These are phyloP conservation scores for Dipodomys stephensi DNA, from an alignment of 2,113 vertebrate species.

Conservation along the genomic window DNA sequence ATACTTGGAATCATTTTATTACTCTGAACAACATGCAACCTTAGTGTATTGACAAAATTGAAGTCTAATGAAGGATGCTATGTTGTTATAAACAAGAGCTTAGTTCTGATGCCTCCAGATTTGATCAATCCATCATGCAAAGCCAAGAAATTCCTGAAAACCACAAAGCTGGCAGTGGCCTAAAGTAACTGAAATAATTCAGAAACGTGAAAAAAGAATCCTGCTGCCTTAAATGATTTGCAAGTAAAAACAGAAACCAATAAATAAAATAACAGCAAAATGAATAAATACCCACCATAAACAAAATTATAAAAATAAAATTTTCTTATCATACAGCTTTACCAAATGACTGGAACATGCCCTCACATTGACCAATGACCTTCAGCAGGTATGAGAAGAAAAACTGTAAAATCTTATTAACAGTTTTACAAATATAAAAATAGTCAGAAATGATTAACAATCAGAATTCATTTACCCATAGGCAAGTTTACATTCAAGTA, in stretches of 20 bases:
- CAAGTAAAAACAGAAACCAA: neutral
- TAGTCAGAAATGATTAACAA: neutral
- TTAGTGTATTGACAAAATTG: slow-evolving; percentile 80
- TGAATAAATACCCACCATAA: too few relatives aligned
- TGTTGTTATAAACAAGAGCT: slow-evolving; percentile 76
- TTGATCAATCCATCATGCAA: neutral
- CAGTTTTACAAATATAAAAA: neutral
- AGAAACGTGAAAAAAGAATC: neutral
- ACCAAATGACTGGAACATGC: neutral
- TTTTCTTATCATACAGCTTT: neutral
- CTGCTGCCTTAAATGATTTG: fast-evolving
- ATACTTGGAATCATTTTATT: slow-evolving; percentile 70
- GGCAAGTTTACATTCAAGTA: neutral
- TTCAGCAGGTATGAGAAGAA: slow-evolving; percentile 10
- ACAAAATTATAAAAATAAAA: neutral
- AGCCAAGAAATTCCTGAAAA: neutral
- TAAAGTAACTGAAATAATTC: neutral
- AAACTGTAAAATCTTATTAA: slow-evolving; percentile 47
- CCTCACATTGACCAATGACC: fast-evolving
- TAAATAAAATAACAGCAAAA: too few relatives aligned
- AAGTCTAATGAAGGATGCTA: slow-evolving; percentile 80
- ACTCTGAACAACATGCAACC: slow-evolving; percentile 70
- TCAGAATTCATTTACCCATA: neutral
- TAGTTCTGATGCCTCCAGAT: slow-evolving; percentile 72
- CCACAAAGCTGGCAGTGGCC: neutral